Conservation (phyloP, 1,140 invertebrate species). For the Drosophila truncata region DNA sequence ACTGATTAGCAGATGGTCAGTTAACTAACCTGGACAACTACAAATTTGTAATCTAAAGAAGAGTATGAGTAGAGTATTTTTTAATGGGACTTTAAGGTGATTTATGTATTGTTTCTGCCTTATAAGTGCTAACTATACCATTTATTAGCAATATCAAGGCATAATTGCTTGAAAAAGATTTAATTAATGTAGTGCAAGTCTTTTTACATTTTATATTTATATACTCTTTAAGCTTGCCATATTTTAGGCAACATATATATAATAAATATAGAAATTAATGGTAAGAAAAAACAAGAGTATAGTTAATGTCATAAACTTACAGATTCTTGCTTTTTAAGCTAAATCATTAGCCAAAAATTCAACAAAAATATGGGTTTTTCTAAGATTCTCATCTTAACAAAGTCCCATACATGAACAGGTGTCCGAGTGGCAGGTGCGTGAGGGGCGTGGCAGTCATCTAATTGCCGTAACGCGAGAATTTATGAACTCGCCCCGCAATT, state of each 20-base stretch:
- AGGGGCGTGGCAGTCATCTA: slow-evolving; percentile 69
- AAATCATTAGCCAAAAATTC: not conserved
- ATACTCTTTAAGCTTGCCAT: not conserved
- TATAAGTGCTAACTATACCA: not conserved
- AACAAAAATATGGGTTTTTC: not conserved
- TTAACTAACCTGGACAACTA: slow-evolving; percentile 27
- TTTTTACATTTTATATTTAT: not conserved
- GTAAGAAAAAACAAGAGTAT: not conserved
- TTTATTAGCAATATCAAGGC: not conserved
- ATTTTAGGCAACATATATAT: not conserved
- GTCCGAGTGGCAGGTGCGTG: slow-evolving; percentile 44
- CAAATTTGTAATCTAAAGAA: slow-evolving; percentile 1
- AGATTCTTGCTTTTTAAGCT: not conserved
- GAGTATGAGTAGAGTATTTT: not conserved
- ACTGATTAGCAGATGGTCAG: slow-evolving; percentile 16
- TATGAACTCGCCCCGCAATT: slow-evolving; percentile 70
- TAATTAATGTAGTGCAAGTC: not conserved
- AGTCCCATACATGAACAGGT: slow-evolving; percentile 32
- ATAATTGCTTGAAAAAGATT: not conserved
- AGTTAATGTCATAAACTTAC: not conserved
- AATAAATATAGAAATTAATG: not conserved
- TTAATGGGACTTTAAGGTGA: not conserved
- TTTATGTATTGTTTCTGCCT: not conserved
- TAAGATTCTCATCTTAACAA: not conserved
- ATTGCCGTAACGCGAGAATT: slow-evolving; percentile 64